phyloP scores from a whole-genome alignment of 1,140 invertebrate genomes.

The Cataglyphis hispanica region DNA sequence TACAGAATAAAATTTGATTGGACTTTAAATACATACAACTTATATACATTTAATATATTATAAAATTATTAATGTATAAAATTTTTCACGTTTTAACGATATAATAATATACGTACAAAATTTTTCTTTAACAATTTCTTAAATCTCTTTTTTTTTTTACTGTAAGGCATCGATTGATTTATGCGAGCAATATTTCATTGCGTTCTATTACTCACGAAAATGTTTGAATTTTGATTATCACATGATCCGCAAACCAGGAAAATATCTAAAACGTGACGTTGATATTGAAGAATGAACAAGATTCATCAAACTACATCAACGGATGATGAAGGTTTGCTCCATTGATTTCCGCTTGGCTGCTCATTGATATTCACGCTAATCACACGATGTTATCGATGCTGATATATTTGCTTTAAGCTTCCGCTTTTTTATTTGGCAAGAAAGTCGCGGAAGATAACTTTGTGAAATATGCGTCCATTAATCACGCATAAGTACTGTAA shows the following conservation, averaged over 20 bases:
- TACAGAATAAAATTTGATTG: slow-evolving; percentile 30
- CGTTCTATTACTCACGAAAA: slow-evolving; percentile 6
- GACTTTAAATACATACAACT: not conserved
- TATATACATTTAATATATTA: not conserved
- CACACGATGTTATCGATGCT: slow-evolving; percentile 64
- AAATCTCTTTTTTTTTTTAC: not conserved
- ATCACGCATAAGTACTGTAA: slow-evolving; percentile 54
- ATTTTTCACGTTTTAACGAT: not conserved
- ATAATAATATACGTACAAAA: no score
- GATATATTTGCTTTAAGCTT: slow-evolving; percentile 64
- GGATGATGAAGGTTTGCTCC: slow-evolving; percentile 63
- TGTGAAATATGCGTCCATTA: slow-evolving; percentile 57
- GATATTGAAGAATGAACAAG: slow-evolving; percentile 54
- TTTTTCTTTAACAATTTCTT: not conserved
- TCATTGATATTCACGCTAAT: slow-evolving; percentile 64
- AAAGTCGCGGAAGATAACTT: slow-evolving; percentile 39
- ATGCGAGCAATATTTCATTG: slow-evolving; percentile 32
- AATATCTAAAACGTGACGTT: slow-evolving; percentile 17
- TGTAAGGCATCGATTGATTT: slow-evolving; percentile 16
- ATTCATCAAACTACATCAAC: slow-evolving; percentile 68
- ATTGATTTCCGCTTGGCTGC: slow-evolving; percentile 50
- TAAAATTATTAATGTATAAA: not conserved
- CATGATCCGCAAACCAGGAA: not conserved
- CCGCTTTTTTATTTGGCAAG: slow-evolving; percentile 39
- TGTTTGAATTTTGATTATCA: slow-evolving; percentile 46